Percentiles rank a stretch among this genome's conserved stretches.
Conservation (phyloP, 2,113 vertebrate species). For the Gallinago paraguaiae region DNA sequence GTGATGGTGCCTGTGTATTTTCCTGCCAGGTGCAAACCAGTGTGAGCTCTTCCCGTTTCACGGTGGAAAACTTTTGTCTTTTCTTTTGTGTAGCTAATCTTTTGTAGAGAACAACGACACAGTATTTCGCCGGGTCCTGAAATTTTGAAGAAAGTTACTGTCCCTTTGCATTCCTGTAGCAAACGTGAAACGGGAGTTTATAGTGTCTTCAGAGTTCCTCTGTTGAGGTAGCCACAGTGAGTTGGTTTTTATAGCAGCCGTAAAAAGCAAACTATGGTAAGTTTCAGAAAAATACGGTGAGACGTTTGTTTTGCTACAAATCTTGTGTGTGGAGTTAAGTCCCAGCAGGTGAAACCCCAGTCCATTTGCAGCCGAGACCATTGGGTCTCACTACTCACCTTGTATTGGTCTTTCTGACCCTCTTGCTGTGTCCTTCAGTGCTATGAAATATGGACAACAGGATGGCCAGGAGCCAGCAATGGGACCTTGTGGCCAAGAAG, state of each 20-base stretch:
- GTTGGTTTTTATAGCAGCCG: background rate
- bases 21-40: conserved; percentile 57
- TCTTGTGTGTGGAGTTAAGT: background rate
- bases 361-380: background rate
- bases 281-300: background rate
- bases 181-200: background rate
- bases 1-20: background rate
- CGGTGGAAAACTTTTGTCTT: conserved; percentile 8
- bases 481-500: too few relatives aligned
- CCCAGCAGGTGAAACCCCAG: background rate
- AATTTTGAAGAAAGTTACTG: background rate
- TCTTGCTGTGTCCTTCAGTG: background rate
- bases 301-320: background rate
- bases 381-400: background rate
- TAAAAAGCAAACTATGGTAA: background rate
- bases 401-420: background rate
- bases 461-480: background rate
- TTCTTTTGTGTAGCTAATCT: conserved; percentile 13
- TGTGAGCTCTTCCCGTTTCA: background rate
- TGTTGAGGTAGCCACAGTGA: background rate
- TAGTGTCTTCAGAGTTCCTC: background rate
- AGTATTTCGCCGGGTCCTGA: background rate
- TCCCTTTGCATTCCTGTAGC: background rate
- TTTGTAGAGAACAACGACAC: background rate
- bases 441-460: too few relatives aligned